Conservation (phyloP, 2,113 vertebrate species). For the Narcine bancroftii region DNA sequence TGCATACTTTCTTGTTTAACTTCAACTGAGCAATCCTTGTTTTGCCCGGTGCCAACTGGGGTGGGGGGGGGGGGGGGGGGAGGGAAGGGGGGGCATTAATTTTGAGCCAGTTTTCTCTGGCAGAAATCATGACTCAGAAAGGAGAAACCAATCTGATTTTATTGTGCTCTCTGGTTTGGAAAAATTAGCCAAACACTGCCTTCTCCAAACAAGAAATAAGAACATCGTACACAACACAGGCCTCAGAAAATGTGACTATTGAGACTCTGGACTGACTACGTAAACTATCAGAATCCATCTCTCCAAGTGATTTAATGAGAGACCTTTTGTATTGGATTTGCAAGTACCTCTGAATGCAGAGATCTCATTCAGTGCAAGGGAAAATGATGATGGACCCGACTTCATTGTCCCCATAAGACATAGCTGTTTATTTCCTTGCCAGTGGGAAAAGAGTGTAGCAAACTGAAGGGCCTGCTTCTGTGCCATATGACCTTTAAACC, state of each 20-base stretch:
- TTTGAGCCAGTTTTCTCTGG: background rate
- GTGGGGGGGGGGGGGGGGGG: background rate
- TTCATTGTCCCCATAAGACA: background rate
- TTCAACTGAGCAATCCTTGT: too few relatives aligned
- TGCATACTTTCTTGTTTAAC: too few relatives aligned
- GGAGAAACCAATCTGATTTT: background rate
- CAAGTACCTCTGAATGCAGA: background rate
- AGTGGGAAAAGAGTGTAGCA: background rate
- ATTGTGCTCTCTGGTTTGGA: background rate
- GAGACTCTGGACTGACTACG: background rate
- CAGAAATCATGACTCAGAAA: background rate
- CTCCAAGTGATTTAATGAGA: background rate
- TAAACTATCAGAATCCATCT: background rate
- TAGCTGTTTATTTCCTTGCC: background rate
- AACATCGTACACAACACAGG: background rate
- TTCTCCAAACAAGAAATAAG: background rate
- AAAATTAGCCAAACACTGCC: background rate
- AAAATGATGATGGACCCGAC: background rate
- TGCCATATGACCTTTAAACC: too few relatives aligned
- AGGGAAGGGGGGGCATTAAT: background rate
- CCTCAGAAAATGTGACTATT: background rate
- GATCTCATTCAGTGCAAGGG: background rate
- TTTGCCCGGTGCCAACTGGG: background rate
- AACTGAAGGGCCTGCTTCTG: too few relatives aligned
- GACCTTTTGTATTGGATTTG: background rate